phyloP scores from a whole-genome alignment of 2,113 vertebrate genomes.

The Anarhynchus alexandrinus region DNA sequence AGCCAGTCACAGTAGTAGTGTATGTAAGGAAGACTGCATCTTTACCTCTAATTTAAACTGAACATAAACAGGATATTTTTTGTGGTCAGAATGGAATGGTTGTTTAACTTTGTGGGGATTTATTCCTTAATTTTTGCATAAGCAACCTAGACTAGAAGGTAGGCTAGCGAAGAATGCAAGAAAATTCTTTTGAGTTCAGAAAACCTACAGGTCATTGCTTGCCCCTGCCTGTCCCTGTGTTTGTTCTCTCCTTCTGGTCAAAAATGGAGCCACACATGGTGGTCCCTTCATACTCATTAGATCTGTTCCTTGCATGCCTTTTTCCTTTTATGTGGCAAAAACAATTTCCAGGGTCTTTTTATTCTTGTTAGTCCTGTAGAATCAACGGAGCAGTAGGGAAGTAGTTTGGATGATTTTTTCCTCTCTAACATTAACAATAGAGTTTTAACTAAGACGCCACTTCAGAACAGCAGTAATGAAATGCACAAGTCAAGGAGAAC shows the following conservation, averaged over 20 bases:
- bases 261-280: not conserved
- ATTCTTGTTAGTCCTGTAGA: not conserved
- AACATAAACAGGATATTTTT: not conserved
- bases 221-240: not conserved
- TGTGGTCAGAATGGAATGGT: not conserved
- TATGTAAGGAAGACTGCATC: not conserved
- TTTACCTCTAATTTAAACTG: not conserved
- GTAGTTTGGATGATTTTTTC: not conserved
- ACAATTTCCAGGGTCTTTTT: not conserved
- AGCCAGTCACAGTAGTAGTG: not conserved
- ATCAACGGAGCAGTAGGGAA: not conserved
- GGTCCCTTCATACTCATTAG: not conserved
- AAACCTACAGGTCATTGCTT: not conserved
- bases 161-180: not conserved
- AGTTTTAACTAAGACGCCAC: not conserved
- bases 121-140: not conserved
- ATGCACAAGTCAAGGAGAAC: not conserved
- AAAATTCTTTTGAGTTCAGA: not conserved
- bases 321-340: not conserved
- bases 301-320: not conserved
- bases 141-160: not conserved
- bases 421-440: not conserved
- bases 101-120: not conserved
- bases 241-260: not conserved
- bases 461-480: slow-evolving; percentile 4